Percentiles rank a stretch among this genome's conserved stretches.
These are phyloP conservation scores for Palaemon carinicauda DNA, from an alignment of 1,140 invertebrate species.

Conservation along the genomic window DNA sequence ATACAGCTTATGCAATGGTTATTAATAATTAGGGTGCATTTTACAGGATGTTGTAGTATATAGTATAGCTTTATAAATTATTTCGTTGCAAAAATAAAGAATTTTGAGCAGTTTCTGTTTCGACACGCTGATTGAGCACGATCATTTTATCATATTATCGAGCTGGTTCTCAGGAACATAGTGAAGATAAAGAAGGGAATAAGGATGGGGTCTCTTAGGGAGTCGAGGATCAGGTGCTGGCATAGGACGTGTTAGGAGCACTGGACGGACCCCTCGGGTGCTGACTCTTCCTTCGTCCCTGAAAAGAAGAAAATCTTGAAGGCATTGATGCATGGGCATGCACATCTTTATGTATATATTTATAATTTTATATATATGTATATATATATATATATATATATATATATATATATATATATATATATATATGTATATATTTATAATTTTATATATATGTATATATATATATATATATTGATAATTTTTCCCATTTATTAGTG, in stretches of 20 bases:
- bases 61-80: no score
- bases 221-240: neutral
- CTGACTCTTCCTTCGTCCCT: neutral
- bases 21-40: no score
- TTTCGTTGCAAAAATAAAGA: no score
- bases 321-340: neutral
- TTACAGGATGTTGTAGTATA: no score
- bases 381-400: slow-evolving; percentile 1
- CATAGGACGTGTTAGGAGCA: neutral
- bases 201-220: neutral
- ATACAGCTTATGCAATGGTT: no score
- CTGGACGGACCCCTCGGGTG: neutral
- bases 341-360: neutral
- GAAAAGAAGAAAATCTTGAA: neutral
- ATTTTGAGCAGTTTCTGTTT: no score
- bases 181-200: neutral
- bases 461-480: slow-evolving; percentile 7
- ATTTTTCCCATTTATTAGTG: no score
- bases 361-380: neutral
- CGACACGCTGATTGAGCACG: no score
- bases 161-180: neutral
- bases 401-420: neutral
- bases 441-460: no score
- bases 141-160: no score
- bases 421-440: neutral